Base-by-base conservation (phyloP, 2,888 invertebrate genomes). In the Chirona hameri region DNA sequence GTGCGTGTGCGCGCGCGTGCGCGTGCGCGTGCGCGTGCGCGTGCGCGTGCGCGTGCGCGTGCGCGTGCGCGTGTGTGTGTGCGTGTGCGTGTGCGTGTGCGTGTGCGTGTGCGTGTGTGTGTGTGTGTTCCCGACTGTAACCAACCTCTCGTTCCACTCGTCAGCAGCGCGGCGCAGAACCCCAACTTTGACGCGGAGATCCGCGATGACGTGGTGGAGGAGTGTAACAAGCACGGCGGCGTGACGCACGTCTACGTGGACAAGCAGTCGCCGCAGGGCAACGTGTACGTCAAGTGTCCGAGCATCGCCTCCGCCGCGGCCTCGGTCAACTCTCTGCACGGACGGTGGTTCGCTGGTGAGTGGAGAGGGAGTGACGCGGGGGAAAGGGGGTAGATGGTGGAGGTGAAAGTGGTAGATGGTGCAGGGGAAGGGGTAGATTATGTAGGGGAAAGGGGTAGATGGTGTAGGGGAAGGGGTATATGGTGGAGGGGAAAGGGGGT, bases 261-360 rank as follows among this genome's bases (percentile, higher is more conserved):
- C 88, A 95, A 95, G 88, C 94, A 94, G 0, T 97, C 97, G 0
- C 93, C 95, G 0, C 95, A 95, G 86, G 99, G 99, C 81, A 98
- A 98, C 88, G 98, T 99, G 10, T 99, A 99, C 88, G 98, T 99
- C 81, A 99, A 99, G 88, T 99, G 99, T 89, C 97, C 98, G 0
- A 95, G 96, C 82, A 97, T 99, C 87, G 93, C 96, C 2, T 96
- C 98, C 0, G 98, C 99, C 0, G 97, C 97, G 18, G 95, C 98
- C 12, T 96, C 98, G 0, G 99, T 99, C 15, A 97, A 96, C 89
- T 94, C 97, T 0, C 90, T 99, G 82, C 99, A 99, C 88, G 99
- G 99, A 9, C 91, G 99, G 84, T 99, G 97, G 95, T 99, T 99
- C 90, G 98, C 97, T 52, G 98, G 91, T 90, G 86, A 86, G 87